A percentile compares a stretch with the other conserved stretches of the same genome.
phyloP scores from a whole-genome alignment of 2,888 invertebrate genomes.

The Brachyptera putata region DNA sequence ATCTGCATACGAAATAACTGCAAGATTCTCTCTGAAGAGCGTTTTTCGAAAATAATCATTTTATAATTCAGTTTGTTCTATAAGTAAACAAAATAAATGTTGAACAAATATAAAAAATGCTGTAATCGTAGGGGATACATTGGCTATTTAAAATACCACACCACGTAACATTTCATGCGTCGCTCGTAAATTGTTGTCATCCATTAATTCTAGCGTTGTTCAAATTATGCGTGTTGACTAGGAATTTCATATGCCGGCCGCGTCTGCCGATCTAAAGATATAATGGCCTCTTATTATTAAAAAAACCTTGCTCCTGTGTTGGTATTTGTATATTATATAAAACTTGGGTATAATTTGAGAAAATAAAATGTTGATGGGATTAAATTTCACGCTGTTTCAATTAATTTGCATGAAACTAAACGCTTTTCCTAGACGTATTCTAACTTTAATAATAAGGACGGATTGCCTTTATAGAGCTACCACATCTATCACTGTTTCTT shows the following conservation, averaged over 20 bases:
- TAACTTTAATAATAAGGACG: neutral
- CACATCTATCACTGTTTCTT: slow-evolving; percentile 16
- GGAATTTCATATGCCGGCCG: slow-evolving; percentile 1
- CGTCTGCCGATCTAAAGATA: neutral
- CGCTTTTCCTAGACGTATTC: neutral
- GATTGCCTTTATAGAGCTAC: neutral
- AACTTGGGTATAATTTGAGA: slow-evolving; percentile 1
- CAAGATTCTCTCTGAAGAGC: no score
- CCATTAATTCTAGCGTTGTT: neutral
- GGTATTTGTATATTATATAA: slow-evolving; percentile 11
- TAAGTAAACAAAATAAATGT: no score
- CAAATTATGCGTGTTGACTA: neutral
- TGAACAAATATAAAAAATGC: no score
- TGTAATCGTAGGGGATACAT: no score
- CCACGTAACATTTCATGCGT: neutral
- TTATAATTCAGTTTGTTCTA: no score
- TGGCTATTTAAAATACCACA: neutral
- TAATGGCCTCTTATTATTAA: slow-evolving; percentile 9
- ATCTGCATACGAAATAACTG: no score
- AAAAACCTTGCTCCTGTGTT: neutral
- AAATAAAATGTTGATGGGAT: neutral
- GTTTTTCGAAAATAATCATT: no score
- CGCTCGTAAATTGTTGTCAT: neutral
- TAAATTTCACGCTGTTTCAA: slow-evolving; percentile 15
- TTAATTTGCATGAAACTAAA: slow-evolving; percentile 12